Conservation (phyloP, 2,797 vertebrate species). For the Eupleurogrammus muticus region DNA sequence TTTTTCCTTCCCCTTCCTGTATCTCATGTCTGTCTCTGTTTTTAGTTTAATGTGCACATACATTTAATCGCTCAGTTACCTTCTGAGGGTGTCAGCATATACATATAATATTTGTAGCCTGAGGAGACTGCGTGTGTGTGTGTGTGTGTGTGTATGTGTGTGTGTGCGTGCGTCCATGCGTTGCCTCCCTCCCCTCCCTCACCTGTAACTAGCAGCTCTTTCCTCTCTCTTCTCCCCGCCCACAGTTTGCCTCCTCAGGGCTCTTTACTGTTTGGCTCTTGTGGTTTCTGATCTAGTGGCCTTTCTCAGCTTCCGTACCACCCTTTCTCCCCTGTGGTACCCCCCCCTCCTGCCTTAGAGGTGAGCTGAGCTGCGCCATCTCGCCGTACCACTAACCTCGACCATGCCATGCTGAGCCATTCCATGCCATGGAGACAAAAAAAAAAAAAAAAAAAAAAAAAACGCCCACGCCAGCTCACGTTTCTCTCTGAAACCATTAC, state of each 20-base stretch:
- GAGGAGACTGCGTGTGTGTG: slow-evolving; percentile 20
- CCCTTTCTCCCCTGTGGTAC: slow-evolving; percentile 91
- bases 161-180: slow-evolving; percentile 62
- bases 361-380: slow-evolving; percentile 87
- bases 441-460: too few species aligned
- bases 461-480: slow-evolving; percentile 39
- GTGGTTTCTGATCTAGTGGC: slow-evolving; percentile 99
- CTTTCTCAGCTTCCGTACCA: slow-evolving; percentile 98
- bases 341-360: slow-evolving; percentile 96
- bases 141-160: slow-evolving; percentile 52
- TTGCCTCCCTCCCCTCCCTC: slow-evolving; percentile 81
- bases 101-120: slow-evolving; percentile 2
- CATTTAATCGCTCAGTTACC: slow-evolving; percentile 37
- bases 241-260: slow-evolving; percentile 90
- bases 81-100: slow-evolving; percentile 14
- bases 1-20: neutral
- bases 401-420: slow-evolving; percentile 63
- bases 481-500: slow-evolving; percentile 40
- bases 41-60: slow-evolving; percentile 4
- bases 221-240: slow-evolving; percentile 79
- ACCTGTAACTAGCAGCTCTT: slow-evolving; percentile 81
- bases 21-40: slow-evolving; percentile 8
- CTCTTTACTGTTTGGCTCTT: slow-evolving; percentile 99
- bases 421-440: slow-evolving; percentile 61
- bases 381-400: slow-evolving; percentile 38